Evolutionary conservation across 2,797 vertebrate species (phyloP).

Genomic region (Dicrostonyx torquatus): DNA sequence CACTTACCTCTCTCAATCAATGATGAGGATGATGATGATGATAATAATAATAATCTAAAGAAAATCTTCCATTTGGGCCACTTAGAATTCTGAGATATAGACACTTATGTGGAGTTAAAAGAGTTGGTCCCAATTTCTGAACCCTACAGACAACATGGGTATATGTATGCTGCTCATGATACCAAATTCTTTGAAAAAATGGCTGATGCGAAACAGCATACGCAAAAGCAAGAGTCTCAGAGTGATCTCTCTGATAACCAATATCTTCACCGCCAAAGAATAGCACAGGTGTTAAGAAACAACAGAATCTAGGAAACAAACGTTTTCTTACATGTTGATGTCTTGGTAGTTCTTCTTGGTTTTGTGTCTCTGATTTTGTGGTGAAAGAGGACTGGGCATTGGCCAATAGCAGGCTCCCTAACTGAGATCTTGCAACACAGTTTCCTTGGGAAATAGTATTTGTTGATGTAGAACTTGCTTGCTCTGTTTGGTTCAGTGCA

Average conservation of each 20-base stretch:
- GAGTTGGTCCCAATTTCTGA: not conserved
- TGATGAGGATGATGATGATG: not conserved
- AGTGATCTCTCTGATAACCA: not conserved
- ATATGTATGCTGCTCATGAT: not conserved
- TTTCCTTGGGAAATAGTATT: slow-evolving; percentile 76
- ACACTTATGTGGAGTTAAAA: not conserved
- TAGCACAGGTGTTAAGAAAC: not conserved
- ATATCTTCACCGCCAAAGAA: not conserved
- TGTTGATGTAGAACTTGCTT: slow-evolving; percentile 75
- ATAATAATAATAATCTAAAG: not conserved
- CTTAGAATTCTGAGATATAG: not conserved
- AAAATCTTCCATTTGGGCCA: not conserved
- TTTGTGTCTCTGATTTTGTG: slow-evolving; percentile 53
- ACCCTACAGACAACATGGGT: not conserved
- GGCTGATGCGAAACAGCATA: not conserved
- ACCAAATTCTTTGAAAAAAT: not conserved
- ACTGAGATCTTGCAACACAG: slow-evolving; percentile 79
- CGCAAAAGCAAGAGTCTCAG: not conserved
- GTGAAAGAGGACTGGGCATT: slow-evolving; percentile 61
- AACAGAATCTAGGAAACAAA: not conserved
- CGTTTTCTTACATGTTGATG: not conserved
- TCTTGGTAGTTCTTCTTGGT: not conserved
- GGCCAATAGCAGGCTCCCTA: slow-evolving; percentile 62
- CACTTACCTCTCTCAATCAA: not conserved
- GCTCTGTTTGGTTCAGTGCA: slow-evolving; percentile 78